These are phyloP conservation scores for Stylophora pistillata DNA, from an alignment of 64 coral and sea anemone species.

Conservation along the genomic window DNA sequence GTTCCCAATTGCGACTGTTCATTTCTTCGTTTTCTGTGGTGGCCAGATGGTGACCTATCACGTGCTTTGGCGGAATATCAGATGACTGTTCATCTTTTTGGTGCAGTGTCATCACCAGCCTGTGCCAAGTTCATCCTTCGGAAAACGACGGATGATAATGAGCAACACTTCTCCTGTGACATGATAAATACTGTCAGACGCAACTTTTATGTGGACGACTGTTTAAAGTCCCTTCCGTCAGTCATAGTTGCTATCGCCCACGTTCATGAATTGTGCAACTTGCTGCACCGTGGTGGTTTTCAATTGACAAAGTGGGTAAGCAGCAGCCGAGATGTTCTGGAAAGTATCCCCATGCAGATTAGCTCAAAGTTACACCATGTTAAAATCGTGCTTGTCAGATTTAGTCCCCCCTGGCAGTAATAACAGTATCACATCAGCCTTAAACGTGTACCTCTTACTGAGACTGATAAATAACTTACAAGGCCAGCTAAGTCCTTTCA, in stretches of 20 bases:
- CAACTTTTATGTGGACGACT: constrained; percentile 35
- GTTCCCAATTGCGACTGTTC: neutral
- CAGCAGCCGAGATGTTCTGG: neutral
- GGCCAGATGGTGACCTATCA: neutral
- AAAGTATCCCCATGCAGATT: neutral
- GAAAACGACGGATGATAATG: neutral
- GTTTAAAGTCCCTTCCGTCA: constrained; percentile 1
- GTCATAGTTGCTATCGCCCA: neutral
- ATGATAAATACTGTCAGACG: neutral
- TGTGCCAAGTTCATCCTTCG: neutral
- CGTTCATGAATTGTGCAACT: neutral
- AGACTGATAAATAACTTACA: too few relatives aligned
- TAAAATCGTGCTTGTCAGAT: too few relatives aligned
- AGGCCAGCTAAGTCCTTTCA: too few relatives aligned
- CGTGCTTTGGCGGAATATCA: neutral
- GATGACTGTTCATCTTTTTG: constrained; percentile 12
- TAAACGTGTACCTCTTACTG: too few relatives aligned
- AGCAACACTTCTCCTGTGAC: neutral
- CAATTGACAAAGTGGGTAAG: constrained; percentile 5
- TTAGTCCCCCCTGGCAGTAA: too few relatives aligned
- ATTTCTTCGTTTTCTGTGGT: constrained; percentile 21
- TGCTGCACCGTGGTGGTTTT: constrained; percentile 11
- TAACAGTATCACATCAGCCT: too few relatives aligned
- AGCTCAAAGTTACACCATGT: too few relatives aligned
- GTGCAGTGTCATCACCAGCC: constrained; percentile 6